Evolutionary conservation across 2,113 vertebrate species (phyloP), one percentile per base, ranked within the genome.

Genomic region (Empidonax alnorum): DNA sequence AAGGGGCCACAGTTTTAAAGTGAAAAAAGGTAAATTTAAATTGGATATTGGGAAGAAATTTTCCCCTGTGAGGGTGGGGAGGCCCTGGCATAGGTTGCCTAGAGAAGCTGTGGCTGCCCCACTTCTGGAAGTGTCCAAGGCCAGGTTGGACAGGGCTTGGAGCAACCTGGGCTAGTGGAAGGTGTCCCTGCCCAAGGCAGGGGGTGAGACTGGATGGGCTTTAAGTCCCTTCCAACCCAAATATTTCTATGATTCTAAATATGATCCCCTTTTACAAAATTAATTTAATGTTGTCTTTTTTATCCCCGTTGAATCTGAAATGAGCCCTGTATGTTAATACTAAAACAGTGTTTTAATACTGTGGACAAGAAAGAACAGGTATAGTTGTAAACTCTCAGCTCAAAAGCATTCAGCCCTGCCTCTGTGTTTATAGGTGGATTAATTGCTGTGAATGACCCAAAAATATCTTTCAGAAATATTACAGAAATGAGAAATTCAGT

Each of bases 191-290:
- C 35, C n/a, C 9, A 2, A 30, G 49, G 30, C 30, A 42, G 11
- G 24, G 17, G 2, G 3, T 71, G 13, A 8, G 12, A 33, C 33
- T 33, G 31, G 23, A 9, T 56, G 19, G 3, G 7, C 19, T 69
- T 39, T 42, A 37, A 44, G 14, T 50, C 8, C 17, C 5, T 71
- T 76, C 22, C 37, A 65, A 17, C 24, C 8, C 9, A 35, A 59
- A 46, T 22, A 19, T 5, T 31, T 75, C 37, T 31, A 1, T 44
- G 47, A 50, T 39, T 68, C 42, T 78, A 77, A 75, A 90, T 67
- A 30, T 81, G 68, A 67, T 78, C 39, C 13, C 93, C 22, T 85
- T 17, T 75, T 66, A 30, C 44, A 49, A 87, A 91, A 79, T 75
- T 39, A 65, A 76, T 50, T 50, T 49, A 10, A 31, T 44, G n/a